Base-by-base conservation (phyloP, 53 echinoderm and acorn worm species). In the Mesocentrotus franciscanus region DNA sequence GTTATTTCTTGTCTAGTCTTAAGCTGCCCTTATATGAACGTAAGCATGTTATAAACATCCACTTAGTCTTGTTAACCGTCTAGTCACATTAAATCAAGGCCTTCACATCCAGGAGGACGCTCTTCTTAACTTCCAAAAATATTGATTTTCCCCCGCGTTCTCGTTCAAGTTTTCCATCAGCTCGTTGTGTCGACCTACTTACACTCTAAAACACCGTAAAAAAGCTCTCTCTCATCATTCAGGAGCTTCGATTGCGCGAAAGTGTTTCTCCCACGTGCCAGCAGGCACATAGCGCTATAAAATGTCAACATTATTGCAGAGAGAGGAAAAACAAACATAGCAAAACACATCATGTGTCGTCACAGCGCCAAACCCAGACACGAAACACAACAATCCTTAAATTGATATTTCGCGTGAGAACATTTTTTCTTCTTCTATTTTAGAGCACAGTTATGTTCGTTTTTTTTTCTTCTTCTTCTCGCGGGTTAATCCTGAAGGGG, bases 261-360 rank as follows among this genome's bases (percentile, higher is more conserved):
- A n/a, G 59, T 90, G 55, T 30, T 16, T 90, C 90, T 10, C 42
- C 14, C 42, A 42, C 90, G 32, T 58, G 90, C 90, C 90, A 60
- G 58, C 5, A 60, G 90, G 90, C 85, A 85, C 85, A 85, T 90
- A 15, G 32, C 29, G 58, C 58, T 27, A 59, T 90, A 60, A 59
- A 90, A 90, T 90, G 90, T 90, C 90, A 90, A 90, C 90, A 90
- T 90, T 90, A 90, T 90, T 90, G 60, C 12, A 60, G 90, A 39
- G 81, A 20, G 60, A 71, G 12, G 4, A 60, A 90, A 85, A 85
- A 90, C 90, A 90, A 90, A 90, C 90, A 90, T 10, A 58, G 60
- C 30, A 90, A 59, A 90, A 90, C 90, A 59, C 90, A 60, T 90
- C 24, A 90, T 32, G 27, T 90, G 90, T 90, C 90, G 90, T 60